Percentiles rank a stretch among this genome's conserved stretches.
These are phyloP conservation scores for Priocnemis perturbator DNA, from an alignment of 2,888 invertebrate species.

Conservation along the genomic window DNA sequence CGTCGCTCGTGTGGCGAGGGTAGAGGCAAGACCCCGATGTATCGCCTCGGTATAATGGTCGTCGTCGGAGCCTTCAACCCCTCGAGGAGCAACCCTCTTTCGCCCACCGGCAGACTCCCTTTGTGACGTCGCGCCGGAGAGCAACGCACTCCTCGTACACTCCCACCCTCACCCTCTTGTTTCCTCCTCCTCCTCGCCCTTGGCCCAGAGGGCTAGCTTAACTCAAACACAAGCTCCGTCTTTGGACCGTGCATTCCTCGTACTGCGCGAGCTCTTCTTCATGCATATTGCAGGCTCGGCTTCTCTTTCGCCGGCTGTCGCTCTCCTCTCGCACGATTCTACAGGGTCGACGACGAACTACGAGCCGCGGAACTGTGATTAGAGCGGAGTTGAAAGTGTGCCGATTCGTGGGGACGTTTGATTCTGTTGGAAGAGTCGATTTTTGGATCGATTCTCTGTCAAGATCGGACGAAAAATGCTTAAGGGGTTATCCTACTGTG, in stretches of 20 bases:
- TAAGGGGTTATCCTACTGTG: too few species aligned
- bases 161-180: background rate
- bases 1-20: too few species aligned
- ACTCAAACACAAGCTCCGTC: slow-evolving; percentile 5
- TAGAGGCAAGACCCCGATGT: background rate
- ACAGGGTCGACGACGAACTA: too few species aligned
- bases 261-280: background rate
- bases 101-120: background rate
- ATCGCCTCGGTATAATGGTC: slow-evolving; percentile 5
- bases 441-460: too few species aligned
- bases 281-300: background rate
- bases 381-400: too few species aligned
- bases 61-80: background rate
- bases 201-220: slow-evolving; percentile 3
- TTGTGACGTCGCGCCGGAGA: background rate
- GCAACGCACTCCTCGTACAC: background rate
- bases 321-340: background rate
- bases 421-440: too few species aligned
- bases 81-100: slow-evolving; percentile 2
- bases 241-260: slow-evolving; percentile 1
- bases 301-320: background rate
- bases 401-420: too few species aligned
- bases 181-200: background rate
- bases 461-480: too few species aligned
- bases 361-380: too few species aligned